A percentile compares a stretch with the other conserved stretches of the same genome.
phyloP scores from a whole-genome alignment of 2,113 vertebrate species.

The Labrus mixtus region DNA sequence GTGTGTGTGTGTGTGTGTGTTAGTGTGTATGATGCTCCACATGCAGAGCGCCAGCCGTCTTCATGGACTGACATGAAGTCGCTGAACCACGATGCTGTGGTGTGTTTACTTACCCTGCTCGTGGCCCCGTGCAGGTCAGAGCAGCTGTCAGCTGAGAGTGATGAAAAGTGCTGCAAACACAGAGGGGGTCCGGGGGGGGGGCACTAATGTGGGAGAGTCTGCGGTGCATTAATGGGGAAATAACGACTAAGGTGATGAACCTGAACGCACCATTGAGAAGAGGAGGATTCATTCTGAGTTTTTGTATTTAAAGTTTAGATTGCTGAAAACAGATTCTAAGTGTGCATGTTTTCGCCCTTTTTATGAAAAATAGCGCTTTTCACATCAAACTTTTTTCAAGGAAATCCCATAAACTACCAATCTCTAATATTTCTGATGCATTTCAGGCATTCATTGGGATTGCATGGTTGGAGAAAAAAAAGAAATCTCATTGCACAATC shows the following conservation, averaged over 20 bases:
- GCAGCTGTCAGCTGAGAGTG: conserved; percentile 49
- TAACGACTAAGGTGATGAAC: neutral
- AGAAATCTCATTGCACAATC: neutral
- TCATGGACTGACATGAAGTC: conserved; percentile 4
- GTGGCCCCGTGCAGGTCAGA: conserved; percentile 50
- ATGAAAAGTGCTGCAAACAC: conserved; percentile 39
- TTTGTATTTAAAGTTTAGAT: no score
- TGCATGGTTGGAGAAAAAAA: neutral
- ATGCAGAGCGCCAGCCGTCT: conserved; percentile 34
- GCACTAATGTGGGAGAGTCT: conserved; percentile 5
- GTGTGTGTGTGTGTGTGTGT: neutral
- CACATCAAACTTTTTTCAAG: no score
- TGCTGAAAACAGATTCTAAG: no score
- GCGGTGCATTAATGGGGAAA: neutral
- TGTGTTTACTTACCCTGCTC: conserved; percentile 51
- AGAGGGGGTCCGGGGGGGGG: neutral
- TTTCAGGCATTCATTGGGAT: neutral
- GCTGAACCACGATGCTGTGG: neutral
- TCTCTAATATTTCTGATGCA: neutral
- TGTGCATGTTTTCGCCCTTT: no score
- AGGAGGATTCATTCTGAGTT: neutral
- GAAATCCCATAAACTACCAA: no score
- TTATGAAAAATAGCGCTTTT: no score
- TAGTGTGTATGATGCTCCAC: neutral
- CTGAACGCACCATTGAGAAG: neutral